Conservation (phyloP, 2,797 vertebrate species). For the Mus minutoides region DNA sequence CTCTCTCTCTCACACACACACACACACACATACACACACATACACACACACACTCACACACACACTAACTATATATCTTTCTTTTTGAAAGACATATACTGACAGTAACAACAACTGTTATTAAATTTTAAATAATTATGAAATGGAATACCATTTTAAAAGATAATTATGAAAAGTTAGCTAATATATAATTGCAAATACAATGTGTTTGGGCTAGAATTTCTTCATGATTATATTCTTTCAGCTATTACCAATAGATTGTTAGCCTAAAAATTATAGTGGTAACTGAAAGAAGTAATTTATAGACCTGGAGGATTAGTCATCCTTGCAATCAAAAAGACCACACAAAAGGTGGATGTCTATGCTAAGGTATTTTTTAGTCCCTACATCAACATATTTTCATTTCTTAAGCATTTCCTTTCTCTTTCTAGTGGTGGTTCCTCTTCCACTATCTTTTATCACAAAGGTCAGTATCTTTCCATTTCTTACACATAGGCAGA, state of each 20-base stretch:
- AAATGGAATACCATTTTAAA: neutral
- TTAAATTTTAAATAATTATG: constrained; percentile 13
- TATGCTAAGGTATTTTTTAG: neutral
- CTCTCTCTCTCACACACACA: no score
- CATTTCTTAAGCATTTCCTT: neutral
- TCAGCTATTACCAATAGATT: neutral
- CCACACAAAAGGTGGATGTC: neutral
- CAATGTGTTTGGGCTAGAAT: neutral
- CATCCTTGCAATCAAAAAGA: neutral
- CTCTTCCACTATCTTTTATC: neutral
- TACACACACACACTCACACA: neutral
- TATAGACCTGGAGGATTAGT: neutral
- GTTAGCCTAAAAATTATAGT: neutral
- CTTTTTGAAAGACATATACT: neutral
- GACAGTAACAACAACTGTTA: neutral
- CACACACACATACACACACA: neutral
- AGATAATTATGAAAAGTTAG: neutral
- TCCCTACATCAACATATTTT: neutral
- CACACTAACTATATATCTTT: neutral
- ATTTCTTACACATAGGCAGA: neutral
- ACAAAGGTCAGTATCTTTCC: neutral
- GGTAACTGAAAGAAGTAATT: neutral
- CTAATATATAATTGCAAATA: neutral
- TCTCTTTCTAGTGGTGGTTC: neutral
- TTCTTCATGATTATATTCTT: neutral